Base-by-base conservation (phyloP, 2,888 invertebrate genomes). In the Criorhina ranunculi region DNA sequence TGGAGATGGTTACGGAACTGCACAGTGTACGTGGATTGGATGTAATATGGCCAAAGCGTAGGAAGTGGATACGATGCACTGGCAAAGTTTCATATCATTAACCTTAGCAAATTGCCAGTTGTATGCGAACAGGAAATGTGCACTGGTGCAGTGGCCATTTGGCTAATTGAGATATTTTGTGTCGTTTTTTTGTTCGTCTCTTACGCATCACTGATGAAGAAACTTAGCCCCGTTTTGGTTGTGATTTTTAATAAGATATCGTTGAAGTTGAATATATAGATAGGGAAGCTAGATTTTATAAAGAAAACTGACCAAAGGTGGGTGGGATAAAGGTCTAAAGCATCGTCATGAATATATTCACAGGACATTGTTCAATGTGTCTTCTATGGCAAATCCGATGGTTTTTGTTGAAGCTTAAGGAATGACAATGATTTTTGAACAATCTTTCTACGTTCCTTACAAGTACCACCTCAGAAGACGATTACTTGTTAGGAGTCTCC, bases 31-130 rank as follows among this genome's bases (percentile, higher is more conserved):
- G 81, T 81, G 80, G 8, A 76, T 64, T 81, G 80, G 8, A 76
- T 64, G 67, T 57, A 81, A 76, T n/a, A n/a, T 76, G 51, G 44
- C 46, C 51, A 67, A 78, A 42, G 81, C 81, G 76, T 81, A 81
- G 81, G 81, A 81, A 81, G 69, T 76, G 57, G 37, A 42, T 70
- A 60, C 53, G 37, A 35, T 60, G 60, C 44, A 60, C 19, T 60
- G 9, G 24, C 44, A 42, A 19, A 75, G 75, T 53, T 53, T 85
- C 75, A 76, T 76, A 85, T 80, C 85, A 85, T 85, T 85, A 85
- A 80, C 80, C 85, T 80, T 76, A 70, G 80, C 64, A 80, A 85
- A 85, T 79, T 80, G 85, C 75, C 75, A 69, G 70, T 85, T 76
- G 76, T 80, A 70, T 75, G 66, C 66, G 66, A 66, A 76, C 69